These are phyloP conservation scores for Menidia beryllina DNA, from an alignment of 2,113 vertebrate genomes.

Conservation along the genomic window DNA sequence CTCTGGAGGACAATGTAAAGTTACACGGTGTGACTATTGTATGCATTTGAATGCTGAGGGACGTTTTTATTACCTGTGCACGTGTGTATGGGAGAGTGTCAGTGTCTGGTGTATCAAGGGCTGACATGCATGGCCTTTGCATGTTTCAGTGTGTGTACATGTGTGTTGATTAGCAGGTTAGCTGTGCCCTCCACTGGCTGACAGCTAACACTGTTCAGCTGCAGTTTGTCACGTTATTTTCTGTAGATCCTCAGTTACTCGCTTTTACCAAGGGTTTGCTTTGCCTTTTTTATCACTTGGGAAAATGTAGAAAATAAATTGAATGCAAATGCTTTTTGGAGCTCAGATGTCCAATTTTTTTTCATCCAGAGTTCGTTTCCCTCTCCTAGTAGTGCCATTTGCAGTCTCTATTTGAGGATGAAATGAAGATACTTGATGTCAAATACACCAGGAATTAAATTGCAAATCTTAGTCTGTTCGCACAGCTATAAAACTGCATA, in stretches of 20 bases:
- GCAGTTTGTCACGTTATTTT: neutral
- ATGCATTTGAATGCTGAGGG: neutral
- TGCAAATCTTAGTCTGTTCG: no score
- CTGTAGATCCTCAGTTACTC: neutral
- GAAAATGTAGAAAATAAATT: neutral
- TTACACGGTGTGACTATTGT: neutral
- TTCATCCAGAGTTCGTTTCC: neutral
- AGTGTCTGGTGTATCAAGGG: no score
- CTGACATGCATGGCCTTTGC: no score
- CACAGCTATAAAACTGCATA: no score
- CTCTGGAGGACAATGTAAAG: neutral
- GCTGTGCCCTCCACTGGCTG: constrained; percentile 70
- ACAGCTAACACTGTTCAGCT: constrained; percentile 24
- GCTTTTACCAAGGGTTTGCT: neutral
- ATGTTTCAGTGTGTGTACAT: neutral
- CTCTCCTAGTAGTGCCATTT: neutral
- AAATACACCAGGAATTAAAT: no score
- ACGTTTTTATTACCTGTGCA: neutral
- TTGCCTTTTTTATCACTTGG: neutral
- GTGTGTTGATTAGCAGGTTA: constrained; percentile 39
- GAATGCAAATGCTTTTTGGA: neutral
- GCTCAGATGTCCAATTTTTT: neutral
- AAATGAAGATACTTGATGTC: no score
- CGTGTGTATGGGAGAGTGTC: no score
- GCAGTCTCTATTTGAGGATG: neutral